Evolutionary conservation across 2,113 vertebrate species (phyloP).

Genomic region (Lipophrys pholis): DNA sequence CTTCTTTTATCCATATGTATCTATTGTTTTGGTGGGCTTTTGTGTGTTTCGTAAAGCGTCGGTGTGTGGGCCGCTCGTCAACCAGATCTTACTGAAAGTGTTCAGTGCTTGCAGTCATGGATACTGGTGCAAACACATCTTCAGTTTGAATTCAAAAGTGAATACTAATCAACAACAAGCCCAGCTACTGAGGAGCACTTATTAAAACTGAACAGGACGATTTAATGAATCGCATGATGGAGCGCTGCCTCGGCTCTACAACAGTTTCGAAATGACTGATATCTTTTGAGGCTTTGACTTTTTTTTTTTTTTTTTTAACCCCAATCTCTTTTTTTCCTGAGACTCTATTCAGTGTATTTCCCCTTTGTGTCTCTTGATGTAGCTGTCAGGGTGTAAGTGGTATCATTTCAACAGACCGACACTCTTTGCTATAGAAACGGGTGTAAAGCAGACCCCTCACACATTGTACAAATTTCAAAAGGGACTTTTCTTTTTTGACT

Average conservation of each 20-base stretch:
- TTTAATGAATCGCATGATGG: constrained; percentile 38
- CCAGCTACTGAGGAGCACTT: constrained; percentile 5
- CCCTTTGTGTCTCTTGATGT: background rate
- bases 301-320: too few species aligned
- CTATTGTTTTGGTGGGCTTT: background rate
- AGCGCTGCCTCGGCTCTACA: constrained; percentile 18
- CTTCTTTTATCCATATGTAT: too few species aligned
- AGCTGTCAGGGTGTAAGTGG: background rate
- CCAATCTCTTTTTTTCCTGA: constrained; percentile 16
- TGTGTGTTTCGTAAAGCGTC: background rate
- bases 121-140: constrained; percentile 7
- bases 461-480: too few species aligned
- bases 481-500: too few species aligned
- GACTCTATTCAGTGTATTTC: constrained; percentile 12
- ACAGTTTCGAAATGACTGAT: constrained; percentile 33
- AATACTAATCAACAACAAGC: constrained; percentile 39
- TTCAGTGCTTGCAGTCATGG: background rate
- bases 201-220: constrained; percentile 48
- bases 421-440: background rate
- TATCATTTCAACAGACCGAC: constrained; percentile 10
- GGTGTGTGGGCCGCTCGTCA: background rate
- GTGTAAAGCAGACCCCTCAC: too few species aligned
- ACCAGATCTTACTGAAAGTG: constrained; percentile 1
- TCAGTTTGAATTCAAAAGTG: constrained; percentile 34
- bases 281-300: constrained; percentile 13